Conservation (phyloP, 2,113 vertebrate species). For the Promerops cafer region DNA sequence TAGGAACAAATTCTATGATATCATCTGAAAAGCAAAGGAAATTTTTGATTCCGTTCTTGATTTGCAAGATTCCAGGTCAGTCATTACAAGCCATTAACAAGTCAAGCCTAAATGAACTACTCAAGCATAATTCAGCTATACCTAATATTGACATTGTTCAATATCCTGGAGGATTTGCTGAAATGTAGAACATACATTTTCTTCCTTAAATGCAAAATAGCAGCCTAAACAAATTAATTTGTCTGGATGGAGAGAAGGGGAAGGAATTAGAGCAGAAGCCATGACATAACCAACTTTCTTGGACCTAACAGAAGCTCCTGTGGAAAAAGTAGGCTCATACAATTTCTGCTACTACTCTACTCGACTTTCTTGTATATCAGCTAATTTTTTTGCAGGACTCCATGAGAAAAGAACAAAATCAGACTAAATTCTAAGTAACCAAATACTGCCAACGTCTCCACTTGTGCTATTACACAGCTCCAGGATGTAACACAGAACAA, state of each 20-base stretch:
- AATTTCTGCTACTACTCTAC: neutral
- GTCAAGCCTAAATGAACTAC: neutral
- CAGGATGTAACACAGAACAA: slow-evolving; percentile 14
- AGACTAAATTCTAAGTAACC: slow-evolving; percentile 14
- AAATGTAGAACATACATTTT: neutral
- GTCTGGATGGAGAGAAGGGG: neutral
- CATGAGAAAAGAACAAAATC: slow-evolving; percentile 22
- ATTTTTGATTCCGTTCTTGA: neutral
- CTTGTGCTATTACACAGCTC: neutral
- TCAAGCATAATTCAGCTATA: neutral
- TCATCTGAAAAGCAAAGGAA: neutral
- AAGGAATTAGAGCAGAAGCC: neutral
- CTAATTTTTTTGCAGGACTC: neutral
- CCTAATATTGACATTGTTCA: neutral
- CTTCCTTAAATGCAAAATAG: neutral
- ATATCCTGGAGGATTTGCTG: neutral
- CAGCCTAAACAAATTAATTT: slow-evolving; percentile 10
- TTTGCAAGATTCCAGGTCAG: neutral
- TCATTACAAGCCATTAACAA: neutral
- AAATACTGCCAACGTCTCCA: neutral
- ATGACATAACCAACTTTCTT: neutral
- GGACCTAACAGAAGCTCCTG: neutral
- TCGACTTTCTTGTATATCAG: neutral
- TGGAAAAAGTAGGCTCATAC: neutral
- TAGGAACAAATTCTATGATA: neutral